Percentiles rank a stretch among this genome's conserved stretches.
Conservation (phyloP, 2,113 vertebrate species). For the Rhabdornis inornatus region DNA sequence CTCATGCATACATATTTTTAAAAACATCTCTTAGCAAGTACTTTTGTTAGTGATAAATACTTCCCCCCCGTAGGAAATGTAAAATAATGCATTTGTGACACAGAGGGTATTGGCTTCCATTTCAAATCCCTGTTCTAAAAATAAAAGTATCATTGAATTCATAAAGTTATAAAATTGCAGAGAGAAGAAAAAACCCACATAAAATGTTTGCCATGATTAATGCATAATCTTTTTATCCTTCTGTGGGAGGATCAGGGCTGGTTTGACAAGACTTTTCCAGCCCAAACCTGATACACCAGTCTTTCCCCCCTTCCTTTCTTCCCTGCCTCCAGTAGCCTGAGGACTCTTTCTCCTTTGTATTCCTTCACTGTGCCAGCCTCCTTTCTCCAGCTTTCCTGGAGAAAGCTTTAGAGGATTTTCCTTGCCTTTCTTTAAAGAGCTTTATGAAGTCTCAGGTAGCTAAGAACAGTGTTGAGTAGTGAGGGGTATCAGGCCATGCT, state of each 20-base stretch:
- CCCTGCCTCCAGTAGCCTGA: not conserved
- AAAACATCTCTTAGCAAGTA: not conserved
- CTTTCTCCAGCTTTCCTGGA: not conserved
- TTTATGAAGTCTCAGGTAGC: not conserved
- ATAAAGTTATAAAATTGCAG: not conserved
- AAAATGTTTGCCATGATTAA: not conserved
- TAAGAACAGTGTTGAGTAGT: not conserved
- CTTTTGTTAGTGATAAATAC: not conserved
- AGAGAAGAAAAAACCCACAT: not conserved
- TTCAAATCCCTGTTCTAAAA: not conserved
- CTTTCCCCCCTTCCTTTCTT: not conserved
- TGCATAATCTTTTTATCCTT: not conserved
- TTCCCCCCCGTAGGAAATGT: not conserved
- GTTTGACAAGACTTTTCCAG: not conserved
- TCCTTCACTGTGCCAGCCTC: not conserved
- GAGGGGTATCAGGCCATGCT: not conserved
- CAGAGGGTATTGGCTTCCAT: not conserved
- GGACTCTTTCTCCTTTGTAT: not conserved
- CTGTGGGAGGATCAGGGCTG: not conserved
- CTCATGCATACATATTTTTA: not conserved
- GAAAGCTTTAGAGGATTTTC: too few relatives aligned
- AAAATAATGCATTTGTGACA: not conserved
- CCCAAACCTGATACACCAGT: not conserved
- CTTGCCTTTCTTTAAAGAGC: not conserved
- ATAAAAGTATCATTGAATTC: not conserved